phyloP scores from a whole-genome alignment of 2,888 invertebrate species.

The Allacma fusca region DNA sequence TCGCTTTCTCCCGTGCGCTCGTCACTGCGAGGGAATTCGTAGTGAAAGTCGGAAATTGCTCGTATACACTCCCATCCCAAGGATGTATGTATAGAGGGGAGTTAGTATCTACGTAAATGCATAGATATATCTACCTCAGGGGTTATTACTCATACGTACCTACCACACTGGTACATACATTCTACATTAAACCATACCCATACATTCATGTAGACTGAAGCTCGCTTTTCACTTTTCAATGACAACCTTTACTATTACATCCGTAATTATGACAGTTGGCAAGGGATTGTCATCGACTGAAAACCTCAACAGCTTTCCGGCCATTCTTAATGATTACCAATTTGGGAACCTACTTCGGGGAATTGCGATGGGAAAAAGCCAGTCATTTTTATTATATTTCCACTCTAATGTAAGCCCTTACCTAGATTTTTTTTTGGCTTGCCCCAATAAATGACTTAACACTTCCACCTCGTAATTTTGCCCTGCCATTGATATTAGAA shows the following conservation, averaged over 20 bases:
- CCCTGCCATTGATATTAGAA: no score
- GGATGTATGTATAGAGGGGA: background rate
- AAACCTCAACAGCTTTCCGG: constrained; percentile 19
- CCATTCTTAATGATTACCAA: constrained; percentile 18
- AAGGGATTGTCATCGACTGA: background rate
- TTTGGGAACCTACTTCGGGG: background rate
- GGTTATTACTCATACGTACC: no score
- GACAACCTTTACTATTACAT: constrained; percentile 22
- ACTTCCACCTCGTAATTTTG: no score
- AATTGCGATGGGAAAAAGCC: background rate
- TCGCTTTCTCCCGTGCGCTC: background rate
- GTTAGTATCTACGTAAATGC: background rate
- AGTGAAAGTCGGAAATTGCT: no score
- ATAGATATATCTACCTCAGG: no score
- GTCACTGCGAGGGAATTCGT: background rate
- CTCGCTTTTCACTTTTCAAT: constrained; percentile 18
- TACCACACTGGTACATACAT: no score
- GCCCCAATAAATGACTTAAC: no score
- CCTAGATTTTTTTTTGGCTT: background rate
- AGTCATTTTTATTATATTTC: background rate
- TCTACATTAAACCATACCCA: no score
- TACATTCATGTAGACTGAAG: background rate
- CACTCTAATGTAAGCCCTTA: background rate
- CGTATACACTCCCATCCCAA: background rate
- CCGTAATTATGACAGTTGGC: constrained; percentile 16